Evolutionary conservation across 1,140 invertebrate species (phyloP), one percentile per base, ranked within the genome.

Genomic region (Eriosoma lanigerum): DNA sequence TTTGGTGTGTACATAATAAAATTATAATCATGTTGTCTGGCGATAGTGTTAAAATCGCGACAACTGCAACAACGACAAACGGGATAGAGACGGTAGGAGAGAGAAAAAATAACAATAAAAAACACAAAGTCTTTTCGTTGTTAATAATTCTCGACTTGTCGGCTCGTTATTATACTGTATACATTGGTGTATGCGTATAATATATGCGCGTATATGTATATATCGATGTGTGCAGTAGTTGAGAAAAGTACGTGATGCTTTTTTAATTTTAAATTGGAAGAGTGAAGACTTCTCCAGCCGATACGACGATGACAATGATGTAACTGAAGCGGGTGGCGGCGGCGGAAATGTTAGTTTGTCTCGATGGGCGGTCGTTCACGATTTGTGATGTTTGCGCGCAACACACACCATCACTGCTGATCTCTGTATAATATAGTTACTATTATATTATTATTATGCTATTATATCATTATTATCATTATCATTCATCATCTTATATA

Each of bases 121-220:
- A 46, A 32, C 26, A 32, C 3, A 32, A 19, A 60, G 24, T 60
- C 58, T 60, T 26, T 38, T 48, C 66, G 66, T 68, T 38, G 44
- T 68, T 68, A 68, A 68, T 68, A 68, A 46, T 68, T 68, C 66
- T 68, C 44, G 21, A n/a, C 38, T 21, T 38, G 64, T 66, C 64
- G n/a, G 32, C 10, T 4, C 32, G n/a, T 44, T 66, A 46, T 29
- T 24, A n/a, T 66, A 21, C n/a, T n/a, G n/a, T 44, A 44, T 66
- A 44, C n/a, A 46, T 38, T 38, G 32, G 24, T 58, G 21, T 24
- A 13, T 60, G 24, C 15, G 12, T 60, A 60, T 60, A 60, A 60
- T 60, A 38, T 66, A 13, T 32, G 1, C 56, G 56, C 56, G 21
- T 58, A 9, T 24, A 2, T 13, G 15, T 56, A 56, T 56, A 56